A percentile compares a stretch with the other conserved stretches of the same genome.
These are phyloP conservation scores for Laupala kohalensis DNA, from an alignment of 1,140 invertebrate species.

Conservation along the genomic window DNA sequence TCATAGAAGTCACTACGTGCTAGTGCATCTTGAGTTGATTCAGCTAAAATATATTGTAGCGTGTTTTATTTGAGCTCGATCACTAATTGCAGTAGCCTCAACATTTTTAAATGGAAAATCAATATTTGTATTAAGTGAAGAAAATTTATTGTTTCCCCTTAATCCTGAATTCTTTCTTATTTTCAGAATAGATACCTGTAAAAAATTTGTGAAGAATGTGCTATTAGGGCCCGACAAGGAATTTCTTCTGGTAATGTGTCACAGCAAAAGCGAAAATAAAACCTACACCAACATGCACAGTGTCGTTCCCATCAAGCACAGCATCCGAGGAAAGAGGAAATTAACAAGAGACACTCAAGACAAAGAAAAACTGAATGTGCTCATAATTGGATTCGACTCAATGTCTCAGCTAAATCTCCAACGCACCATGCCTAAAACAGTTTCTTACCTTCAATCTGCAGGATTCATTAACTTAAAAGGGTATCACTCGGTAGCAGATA, in stretches of 20 bases:
- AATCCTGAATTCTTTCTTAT: constrained; percentile 10
- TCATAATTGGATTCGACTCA: constrained; percentile 69
- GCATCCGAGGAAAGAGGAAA: not conserved
- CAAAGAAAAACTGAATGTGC: constrained; percentile 37
- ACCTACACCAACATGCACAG: constrained; percentile 33
- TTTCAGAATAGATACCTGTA: constrained; percentile 23
- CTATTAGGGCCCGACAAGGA: constrained; percentile 26
- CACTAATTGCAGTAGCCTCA: no score
- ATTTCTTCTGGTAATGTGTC: constrained; percentile 32
- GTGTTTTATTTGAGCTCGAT: no score
- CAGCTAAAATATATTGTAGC: no score
- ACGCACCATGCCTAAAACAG: constrained; percentile 60
- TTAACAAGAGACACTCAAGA: constrained; percentile 19
- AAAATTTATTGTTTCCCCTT: no score
- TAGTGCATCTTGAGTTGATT: no score
- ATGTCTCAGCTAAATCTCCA: constrained; percentile 64
- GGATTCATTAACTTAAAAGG: constrained; percentile 41
- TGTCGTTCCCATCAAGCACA: constrained; percentile 18
- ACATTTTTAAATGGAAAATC: no score
- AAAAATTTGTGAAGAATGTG: constrained; percentile 27
- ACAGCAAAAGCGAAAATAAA: constrained; percentile 22
- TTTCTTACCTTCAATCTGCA: constrained; percentile 43
- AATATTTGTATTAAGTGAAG: no score
- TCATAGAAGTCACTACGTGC: no score
- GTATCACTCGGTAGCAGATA: constrained; percentile 57